Evolutionary conservation across 2,888 invertebrate genomes (phyloP).

Genomic region (Gymnocheta viridis): DNA sequence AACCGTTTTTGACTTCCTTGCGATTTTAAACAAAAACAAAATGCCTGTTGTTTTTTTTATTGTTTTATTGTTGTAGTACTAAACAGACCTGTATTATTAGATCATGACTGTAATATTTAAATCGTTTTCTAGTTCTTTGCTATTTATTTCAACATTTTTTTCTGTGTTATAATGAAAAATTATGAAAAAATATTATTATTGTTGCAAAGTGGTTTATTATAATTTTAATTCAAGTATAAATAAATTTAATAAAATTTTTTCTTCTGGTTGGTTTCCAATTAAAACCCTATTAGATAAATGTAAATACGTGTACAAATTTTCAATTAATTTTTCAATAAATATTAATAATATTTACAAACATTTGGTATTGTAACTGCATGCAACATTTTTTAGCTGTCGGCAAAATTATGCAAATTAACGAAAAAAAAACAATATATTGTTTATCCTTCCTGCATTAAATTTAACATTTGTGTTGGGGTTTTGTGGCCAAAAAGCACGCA

Average conservation of each 20-base stretch:
- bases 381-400: constrained; percentile 3
- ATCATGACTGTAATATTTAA: no score
- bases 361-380: constrained; percentile 6
- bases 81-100: no score
- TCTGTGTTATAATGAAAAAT: no score
- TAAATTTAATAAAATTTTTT: not conserved
- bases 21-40: no score
- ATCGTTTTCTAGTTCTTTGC: no score
- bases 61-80: no score
- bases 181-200: no score
- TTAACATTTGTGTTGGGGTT: constrained; percentile 36
- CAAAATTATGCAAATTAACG: constrained; percentile 8
- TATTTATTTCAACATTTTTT: no score
- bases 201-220: no score
- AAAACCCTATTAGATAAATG: constrained; percentile 48
- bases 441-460: constrained; percentile 28
- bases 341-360: constrained; percentile 51
- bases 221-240: not conserved
- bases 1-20: no score
- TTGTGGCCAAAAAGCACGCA: constrained; percentile 34
- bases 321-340: constrained; percentile 60
- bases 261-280: constrained; percentile 33
- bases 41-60: no score
- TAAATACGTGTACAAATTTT: constrained; percentile 46
- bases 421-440: constrained; percentile 1